These are phyloP conservation scores for Trichacis sp. DNA, from an alignment of 2,888 invertebrate genomes.

Conservation along the genomic window DNA sequence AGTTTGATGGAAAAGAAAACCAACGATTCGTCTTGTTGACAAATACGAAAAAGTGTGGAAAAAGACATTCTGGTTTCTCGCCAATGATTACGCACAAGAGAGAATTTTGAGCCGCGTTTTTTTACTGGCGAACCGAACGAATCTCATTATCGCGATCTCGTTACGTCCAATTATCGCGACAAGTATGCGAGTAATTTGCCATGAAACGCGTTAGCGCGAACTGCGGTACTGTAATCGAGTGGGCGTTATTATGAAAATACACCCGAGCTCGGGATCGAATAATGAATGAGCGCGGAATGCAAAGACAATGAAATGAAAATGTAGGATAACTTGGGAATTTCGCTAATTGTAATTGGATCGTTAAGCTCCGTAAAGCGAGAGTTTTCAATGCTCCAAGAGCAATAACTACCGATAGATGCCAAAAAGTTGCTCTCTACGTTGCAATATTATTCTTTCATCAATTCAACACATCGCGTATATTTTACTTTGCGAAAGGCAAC, in stretches of 20 bases:
- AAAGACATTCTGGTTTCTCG: background rate
- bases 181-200: background rate
- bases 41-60: background rate
- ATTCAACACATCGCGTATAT: no score
- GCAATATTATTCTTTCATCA: no score
- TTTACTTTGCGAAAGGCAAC: no score
- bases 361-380: background rate
- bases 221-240: background rate
- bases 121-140: background rate
- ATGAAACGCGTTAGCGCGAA: background rate
- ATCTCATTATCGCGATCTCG: background rate
- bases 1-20: background rate
- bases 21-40: background rate
- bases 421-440: background rate
- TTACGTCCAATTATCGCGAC: background rate
- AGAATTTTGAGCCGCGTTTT: no score
- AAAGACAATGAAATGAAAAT: background rate
- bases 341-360: background rate
- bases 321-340: background rate
- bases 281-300: background rate
- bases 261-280: background rate
- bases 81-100: no score
- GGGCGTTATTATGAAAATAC: background rate
- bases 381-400: no score
- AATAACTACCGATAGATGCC: no score